phyloP scores from a whole-genome alignment of 2,113 vertebrate species.

The Platysternon megacephalum region DNA sequence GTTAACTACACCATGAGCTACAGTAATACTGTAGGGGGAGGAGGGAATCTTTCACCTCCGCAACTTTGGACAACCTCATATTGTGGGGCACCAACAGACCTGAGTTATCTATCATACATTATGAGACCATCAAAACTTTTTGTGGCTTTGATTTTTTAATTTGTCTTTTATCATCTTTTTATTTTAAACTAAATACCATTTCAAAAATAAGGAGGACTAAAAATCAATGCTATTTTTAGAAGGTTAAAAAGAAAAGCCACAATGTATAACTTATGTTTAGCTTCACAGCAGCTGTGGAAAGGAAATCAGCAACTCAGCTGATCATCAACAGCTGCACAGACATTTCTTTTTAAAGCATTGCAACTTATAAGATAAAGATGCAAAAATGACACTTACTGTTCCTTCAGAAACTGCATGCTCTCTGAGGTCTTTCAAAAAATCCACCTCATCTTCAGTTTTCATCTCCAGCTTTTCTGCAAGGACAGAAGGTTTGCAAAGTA shows the following conservation, averaged over 20 bases:
- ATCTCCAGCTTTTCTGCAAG: conserved; percentile 73
- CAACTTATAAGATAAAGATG: background rate
- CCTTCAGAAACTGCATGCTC: background rate
- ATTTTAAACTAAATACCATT: background rate
- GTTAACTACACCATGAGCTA: background rate
- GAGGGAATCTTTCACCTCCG: background rate
- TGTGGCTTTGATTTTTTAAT: background rate
- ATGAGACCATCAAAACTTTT: background rate
- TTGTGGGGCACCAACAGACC: background rate
- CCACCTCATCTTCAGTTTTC: conserved; percentile 77
- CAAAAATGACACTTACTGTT: conserved; percentile 55
- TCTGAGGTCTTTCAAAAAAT: conserved; percentile 23
- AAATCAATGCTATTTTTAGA: background rate
- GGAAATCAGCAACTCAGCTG: background rate
- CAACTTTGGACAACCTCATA: background rate
- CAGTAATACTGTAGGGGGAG: background rate
- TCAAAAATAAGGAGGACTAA: background rate
- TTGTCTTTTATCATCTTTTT: background rate
- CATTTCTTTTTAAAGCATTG: background rate
- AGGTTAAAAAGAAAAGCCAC: background rate
- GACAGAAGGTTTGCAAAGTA: conserved; percentile 34
- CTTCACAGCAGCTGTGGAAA: background rate
- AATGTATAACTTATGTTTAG: rapidly evolving
- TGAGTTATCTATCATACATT: rapidly evolving
- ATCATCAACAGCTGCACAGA: rapidly evolving